Base-by-base conservation (phyloP, 2,888 invertebrate genomes). In the Idaea straminata region DNA sequence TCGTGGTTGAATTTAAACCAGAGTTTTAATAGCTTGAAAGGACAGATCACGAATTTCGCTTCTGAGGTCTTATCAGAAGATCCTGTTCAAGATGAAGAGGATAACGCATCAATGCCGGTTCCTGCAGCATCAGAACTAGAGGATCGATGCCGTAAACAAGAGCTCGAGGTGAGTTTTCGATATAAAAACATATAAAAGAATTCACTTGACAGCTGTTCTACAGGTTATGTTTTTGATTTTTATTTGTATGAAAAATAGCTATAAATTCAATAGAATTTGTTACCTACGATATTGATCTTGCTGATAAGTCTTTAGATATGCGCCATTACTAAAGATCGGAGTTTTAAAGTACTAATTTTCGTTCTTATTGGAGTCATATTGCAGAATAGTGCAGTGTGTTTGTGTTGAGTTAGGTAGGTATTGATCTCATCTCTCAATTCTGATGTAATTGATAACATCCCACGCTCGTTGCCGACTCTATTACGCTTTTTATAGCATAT, bases 31-130 rank as follows among this genome's bases (percentile, higher is more conserved):
- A 95, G 94, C 88, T 90, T 98, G 73, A 98, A 97, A 87, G 98
- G 97, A 74, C 98, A 98, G 93, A 95, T 98, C 79, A 95, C 96
- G 57, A 98, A 94, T 91, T 96, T 98, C 80, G 98, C 98, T 67
- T 96, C 96, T 85, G 98, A 97, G 89, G 97, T 98, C 77, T 94
- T 98, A 83, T 95, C 96, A 72, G 98, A 98, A 78, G 94, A 93
- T 71, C 93, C 94, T 78, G 94, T 91, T 68, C 95, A 95, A 79
- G 83, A 85, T 76, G 70, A 74, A 66, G 80, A 69, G 57, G 84
- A 82, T 69, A 80, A 76, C 73, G 70, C 80, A 63, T 69, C 79
- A 61, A 76, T 70, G 68, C 72, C 66, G 36, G 80, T 83, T 57
- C 64, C 85, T 70, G 67, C 88, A 74, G 86, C 90, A 36, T 90